Base-by-base conservation (phyloP, 1,140 invertebrate species). In the Cotesia chilonis region DNA sequence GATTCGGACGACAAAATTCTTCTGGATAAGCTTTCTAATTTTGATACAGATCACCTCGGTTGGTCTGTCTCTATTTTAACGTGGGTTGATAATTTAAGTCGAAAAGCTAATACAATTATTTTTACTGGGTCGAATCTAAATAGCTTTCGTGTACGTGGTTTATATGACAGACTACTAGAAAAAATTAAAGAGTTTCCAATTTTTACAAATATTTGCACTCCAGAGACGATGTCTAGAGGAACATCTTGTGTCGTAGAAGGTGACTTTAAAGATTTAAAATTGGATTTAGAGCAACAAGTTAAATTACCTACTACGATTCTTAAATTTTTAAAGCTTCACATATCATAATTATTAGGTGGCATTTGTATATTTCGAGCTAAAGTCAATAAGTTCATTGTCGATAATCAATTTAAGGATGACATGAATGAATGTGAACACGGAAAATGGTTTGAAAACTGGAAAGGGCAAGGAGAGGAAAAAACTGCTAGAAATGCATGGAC, bases 151-250 rank as follows among this genome's bases (percentile, higher is more conserved):
- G 12, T 55, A n/a, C 5, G 12, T n/a, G 54, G 54, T n/a, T 55
- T 55, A 55, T n/a, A 4, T 55, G 54, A 55, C 4, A 6, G 12
- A n/a, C 12, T 55, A 20, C 6, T 55, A 12, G 17, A 55, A 10
- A 55, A 6, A 55, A 55, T 55, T 20, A 55, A 55, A 55, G 54
- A 55, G 12, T 55, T 55, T 55, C 54, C 54, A 55, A 55, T 55
- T 20, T 55, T 55, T 20, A 55, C 54, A 10, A 55, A 55, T 55
- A 55, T 55, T 4, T 55, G 54, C 54, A 55, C 54, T 0, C 54
- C 54, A 10, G 17, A 55, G 6, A 20, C 54, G 5, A 55, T 55
- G 54, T 55, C 54, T 4, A 55, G 54, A 55, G 54, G 6, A 55
- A 55, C 54, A 55, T 55, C 54, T 12, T 55, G 54, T 12, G 1